Base-by-base conservation (phyloP, 2,888 invertebrate genomes). In the Limnephilus auricula region DNA sequence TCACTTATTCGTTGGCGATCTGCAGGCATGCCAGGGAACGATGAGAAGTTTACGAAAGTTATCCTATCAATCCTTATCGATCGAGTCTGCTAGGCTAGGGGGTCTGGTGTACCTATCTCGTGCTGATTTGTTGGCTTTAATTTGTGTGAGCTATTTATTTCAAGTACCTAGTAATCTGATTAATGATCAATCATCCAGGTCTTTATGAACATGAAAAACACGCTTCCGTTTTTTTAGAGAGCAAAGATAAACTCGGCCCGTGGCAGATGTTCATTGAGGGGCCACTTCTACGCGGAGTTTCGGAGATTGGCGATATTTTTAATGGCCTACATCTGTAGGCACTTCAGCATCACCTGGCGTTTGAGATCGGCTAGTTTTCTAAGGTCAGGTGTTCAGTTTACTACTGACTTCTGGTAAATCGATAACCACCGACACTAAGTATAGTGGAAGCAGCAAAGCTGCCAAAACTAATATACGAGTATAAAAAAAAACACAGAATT, bases 291-390 rank as follows among this genome's bases (percentile, higher is more conserved):
- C 40, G 30, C n/a, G 32, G 40, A 85, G 40, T 30, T 37, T 85
- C 25, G 30, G 85, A 85, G 85, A 85, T 85, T 84, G 40, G n/a
- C 34, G 37, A 34, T 84, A 45, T 85, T 45, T 85, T 85, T 85
- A 37, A 85, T 40, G 40, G 37, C n/a, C n/a, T 85, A 37, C 85
- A 85, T 85, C 45, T 85, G 85, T n/a, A 25, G 40, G 2, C 40
- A 65, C 65, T 65, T 25, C 85, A 30, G 37, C 30, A 85, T 85
- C 85, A 85, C 85, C 85, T 85, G 85, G 40, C 10, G 30, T 40
- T 40, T 37, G 85, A n/a, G 30, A 13, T 18, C 85, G 32, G 82
- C 45, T 13, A 40, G n/a, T 45, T 30, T 32, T 30, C 40, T 13
- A n/a, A 30, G 40, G 40, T 85, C 85, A 85, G 85, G 85, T 85